phyloP scores from a whole-genome alignment of 2,888 invertebrate genomes.

The Parochlus steinenii region DNA sequence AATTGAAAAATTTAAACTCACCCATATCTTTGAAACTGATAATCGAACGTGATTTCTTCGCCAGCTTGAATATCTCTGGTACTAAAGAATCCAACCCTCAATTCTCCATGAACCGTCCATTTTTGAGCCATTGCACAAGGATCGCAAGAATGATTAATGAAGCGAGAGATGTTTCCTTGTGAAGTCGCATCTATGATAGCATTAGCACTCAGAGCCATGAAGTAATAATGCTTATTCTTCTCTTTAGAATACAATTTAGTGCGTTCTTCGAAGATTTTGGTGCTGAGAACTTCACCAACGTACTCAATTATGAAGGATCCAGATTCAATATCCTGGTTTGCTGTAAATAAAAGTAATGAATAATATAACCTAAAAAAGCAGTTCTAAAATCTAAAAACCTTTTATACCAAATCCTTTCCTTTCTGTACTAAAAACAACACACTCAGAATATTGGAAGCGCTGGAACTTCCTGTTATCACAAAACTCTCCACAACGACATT shows the following conservation, averaged over 20 bases:
- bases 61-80: slow-evolving; percentile 63
- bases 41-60: slow-evolving; percentile 97
- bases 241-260: slow-evolving; percentile 79
- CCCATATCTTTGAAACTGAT: slow-evolving; percentile 95
- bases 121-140: slow-evolving; percentile 98
- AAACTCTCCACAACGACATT: slow-evolving; percentile 75
- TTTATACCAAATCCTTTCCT: slow-evolving; percentile 95
- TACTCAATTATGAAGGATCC: slow-evolving; percentile 97
- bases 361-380: too few species aligned
- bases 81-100: slow-evolving; percentile 94
- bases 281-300: slow-evolving; percentile 91
- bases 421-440: slow-evolving; percentile 75
- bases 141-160: slow-evolving; percentile 98
- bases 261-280: slow-evolving; percentile 73
- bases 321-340: slow-evolving; percentile 22
- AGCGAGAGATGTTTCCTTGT: slow-evolving; percentile 90
- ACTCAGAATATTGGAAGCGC: slow-evolving; percentile 63
- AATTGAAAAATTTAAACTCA: too few species aligned
- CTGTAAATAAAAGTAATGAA: too few species aligned
- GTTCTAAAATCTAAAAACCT: too few species aligned
- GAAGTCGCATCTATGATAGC: slow-evolving; percentile 91
- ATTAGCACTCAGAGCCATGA: slow-evolving; percentile 90
- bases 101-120: slow-evolving; percentile 84
- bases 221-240: slow-evolving; percentile 87
- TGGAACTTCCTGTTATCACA: slow-evolving; percentile 95